phyloP scores from a whole-genome alignment of 2,113 vertebrate species.

The Platanista minor region DNA sequence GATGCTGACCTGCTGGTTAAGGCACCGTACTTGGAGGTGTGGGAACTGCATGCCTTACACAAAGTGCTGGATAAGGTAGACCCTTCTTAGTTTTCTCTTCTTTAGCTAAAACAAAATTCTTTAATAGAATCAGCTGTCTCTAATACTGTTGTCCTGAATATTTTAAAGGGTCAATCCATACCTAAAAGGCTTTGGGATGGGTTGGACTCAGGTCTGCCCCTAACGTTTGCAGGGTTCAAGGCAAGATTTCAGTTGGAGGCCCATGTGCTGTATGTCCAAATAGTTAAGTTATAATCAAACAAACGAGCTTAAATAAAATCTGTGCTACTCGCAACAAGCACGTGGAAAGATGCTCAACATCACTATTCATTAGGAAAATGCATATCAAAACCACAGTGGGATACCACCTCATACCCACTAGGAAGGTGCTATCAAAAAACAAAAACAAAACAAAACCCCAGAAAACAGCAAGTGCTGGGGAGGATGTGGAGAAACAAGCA shows the following conservation, averaged over 20 bases:
- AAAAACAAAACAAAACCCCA: neutral
- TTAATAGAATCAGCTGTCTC: neutral
- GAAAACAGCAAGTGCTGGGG: neutral
- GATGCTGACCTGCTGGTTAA: neutral
- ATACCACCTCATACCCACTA: neutral
- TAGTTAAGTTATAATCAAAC: neutral
- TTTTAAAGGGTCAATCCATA: neutral
- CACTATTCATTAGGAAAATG: neutral
- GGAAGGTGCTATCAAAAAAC: neutral
- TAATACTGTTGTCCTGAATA: neutral
- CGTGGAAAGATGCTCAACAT: neutral
- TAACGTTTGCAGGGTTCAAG: neutral
- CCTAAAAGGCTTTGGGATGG: neutral
- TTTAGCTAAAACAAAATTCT: neutral
- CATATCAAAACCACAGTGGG: neutral
- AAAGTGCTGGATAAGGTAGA: neutral
- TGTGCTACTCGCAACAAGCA: neutral
- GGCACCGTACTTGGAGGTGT: neutral
- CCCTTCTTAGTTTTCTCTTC: neutral
- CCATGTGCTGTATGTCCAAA: neutral
- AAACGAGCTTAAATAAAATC: neutral
- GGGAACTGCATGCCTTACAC: too few relatives aligned
- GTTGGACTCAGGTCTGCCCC: neutral
- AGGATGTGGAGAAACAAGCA: neutral
- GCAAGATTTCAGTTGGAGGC: too few relatives aligned